phyloP scores from a whole-genome alignment of 2,888 invertebrate species.

The Lissonota sp. region DNA sequence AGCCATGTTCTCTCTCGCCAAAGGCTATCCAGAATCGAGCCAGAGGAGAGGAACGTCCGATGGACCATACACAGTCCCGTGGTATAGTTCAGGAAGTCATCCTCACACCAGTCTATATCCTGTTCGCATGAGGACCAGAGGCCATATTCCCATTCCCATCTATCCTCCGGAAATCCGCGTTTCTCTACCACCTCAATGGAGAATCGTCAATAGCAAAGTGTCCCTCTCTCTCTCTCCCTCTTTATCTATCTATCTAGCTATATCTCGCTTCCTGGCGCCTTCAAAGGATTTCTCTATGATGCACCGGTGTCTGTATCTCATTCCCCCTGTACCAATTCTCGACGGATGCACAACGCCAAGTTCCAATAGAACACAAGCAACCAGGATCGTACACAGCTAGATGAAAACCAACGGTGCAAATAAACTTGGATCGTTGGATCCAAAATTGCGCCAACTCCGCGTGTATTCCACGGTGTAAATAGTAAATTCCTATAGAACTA shows the following conservation, averaged over 20 bases:
- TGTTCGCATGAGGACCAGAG: constrained; percentile 4
- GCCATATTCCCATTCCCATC: constrained; percentile 33
- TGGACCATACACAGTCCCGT: constrained; percentile 18
- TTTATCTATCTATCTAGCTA: constrained; percentile 1
- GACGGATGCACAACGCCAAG: constrained; percentile 20
- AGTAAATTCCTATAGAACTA: neutral
- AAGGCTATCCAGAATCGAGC: constrained; percentile 34
- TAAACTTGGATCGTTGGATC: constrained; percentile 7
- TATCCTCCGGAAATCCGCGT: constrained; percentile 33
- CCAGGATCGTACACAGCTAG: neutral
- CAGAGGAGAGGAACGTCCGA: constrained; percentile 13
- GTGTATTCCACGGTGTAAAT: neutral
- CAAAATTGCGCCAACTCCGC: neutral
- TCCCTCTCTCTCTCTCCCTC: constrained; percentile 6
- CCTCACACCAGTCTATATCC: constrained; percentile 30
- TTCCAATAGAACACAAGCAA: constrained; percentile 29
- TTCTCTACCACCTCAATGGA: constrained; percentile 24
- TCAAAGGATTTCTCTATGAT: constrained; percentile 33
- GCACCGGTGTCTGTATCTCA: constrained; percentile 1
- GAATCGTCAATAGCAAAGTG: constrained; percentile 21
- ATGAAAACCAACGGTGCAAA: constrained; percentile 4
- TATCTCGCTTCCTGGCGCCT: neutral
- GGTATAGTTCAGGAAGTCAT: constrained; percentile 40
- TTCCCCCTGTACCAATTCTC: constrained; percentile 6
- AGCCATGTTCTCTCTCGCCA: constrained; percentile 29